These are phyloP conservation scores for Thymelicus lineola DNA, from an alignment of 2,888 invertebrate species.

Conservation along the genomic window DNA sequence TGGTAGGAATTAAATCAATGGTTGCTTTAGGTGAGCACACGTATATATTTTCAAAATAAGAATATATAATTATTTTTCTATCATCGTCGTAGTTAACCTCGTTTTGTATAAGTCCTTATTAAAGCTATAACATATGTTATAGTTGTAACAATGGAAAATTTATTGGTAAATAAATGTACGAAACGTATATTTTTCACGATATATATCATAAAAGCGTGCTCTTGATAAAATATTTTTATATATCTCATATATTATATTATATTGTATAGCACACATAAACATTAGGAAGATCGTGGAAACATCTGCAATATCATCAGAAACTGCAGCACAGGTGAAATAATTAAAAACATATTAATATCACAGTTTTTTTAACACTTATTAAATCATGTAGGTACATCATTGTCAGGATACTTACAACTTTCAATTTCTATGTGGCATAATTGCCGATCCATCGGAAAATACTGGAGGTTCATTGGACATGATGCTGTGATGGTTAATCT, in stretches of 20 bases:
- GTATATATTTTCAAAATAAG: constrained; percentile 51
- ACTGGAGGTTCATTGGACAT: constrained; percentile 98
- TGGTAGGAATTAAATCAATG: constrained; percentile 68
- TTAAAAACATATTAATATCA: constrained; percentile 25
- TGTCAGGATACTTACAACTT: constrained; percentile 95
- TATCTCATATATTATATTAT: constrained; percentile 20
- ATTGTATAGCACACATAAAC: constrained; percentile 35
- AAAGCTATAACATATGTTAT: constrained; percentile 14
- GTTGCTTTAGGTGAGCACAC: constrained; percentile 72
- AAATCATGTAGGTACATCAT: constrained; percentile 38
- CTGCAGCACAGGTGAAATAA: constrained; percentile 28
- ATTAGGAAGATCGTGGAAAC: constrained; percentile 27
- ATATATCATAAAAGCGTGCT: constrained; percentile 52
- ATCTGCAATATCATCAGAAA: constrained; percentile 30
- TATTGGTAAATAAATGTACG: constrained; percentile 28
- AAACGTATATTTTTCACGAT: constrained; percentile 36
- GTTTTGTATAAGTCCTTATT: constrained; percentile 28
- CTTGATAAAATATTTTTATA: constrained; percentile 37
- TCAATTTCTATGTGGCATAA: constrained; percentile 97
- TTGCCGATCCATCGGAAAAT: constrained; percentile 98
- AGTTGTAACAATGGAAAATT: constrained; percentile 30
- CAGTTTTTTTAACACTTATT: constrained; percentile 10
- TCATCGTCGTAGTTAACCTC: constrained; percentile 55
- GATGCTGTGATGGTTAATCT: constrained; percentile 98
- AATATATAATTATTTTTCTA: constrained; percentile 66